Percentiles rank a stretch among this genome's conserved stretches.
Conservation (phyloP, 1,140 invertebrate genomes). For the Episyrphus balteatus region DNA sequence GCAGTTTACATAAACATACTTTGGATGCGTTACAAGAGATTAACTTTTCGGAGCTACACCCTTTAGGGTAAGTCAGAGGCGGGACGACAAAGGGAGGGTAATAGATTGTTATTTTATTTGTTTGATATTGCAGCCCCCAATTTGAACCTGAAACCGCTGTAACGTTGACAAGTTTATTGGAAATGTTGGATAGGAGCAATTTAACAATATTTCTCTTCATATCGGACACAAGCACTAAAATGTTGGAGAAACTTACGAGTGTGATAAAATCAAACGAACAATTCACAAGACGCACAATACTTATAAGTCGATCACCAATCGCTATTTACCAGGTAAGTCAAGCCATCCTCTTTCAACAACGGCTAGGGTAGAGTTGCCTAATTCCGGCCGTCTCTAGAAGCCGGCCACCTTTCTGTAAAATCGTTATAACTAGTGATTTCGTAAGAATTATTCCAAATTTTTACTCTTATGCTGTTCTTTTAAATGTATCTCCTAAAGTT, state of each 20-base stretch:
- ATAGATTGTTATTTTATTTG: too few relatives aligned
- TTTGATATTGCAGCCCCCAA: conserved; percentile 15
- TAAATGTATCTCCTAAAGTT: too few relatives aligned
- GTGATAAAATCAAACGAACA: conserved; percentile 19
- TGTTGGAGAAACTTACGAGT: conserved; percentile 25
- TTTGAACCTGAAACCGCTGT: conserved; percentile 26
- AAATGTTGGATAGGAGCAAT: conserved; percentile 20
- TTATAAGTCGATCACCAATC: conserved; percentile 28
- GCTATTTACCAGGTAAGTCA: conserved; percentile 28
- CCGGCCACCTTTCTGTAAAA: too few relatives aligned
- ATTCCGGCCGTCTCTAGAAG: too few relatives aligned
- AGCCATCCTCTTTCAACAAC: neutral
- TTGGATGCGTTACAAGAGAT: conserved; percentile 25
- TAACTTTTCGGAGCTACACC: conserved; percentile 30
- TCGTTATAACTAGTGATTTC: too few relatives aligned
- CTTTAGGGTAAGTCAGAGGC: conserved; percentile 30
- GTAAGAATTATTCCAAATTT: too few relatives aligned
- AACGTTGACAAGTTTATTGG: conserved; percentile 20
- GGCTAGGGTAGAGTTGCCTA: too few relatives aligned
- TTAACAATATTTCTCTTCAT: conserved; percentile 25
- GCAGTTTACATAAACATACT: conserved; percentile 14
- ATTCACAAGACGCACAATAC: conserved; percentile 23
- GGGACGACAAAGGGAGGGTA: too few relatives aligned
- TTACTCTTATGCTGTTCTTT: too few relatives aligned
- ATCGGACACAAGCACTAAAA: conserved; percentile 24